Evolutionary conservation across 2,113 vertebrate genomes (phyloP).

Genomic region (Suricata suricatta): DNA sequence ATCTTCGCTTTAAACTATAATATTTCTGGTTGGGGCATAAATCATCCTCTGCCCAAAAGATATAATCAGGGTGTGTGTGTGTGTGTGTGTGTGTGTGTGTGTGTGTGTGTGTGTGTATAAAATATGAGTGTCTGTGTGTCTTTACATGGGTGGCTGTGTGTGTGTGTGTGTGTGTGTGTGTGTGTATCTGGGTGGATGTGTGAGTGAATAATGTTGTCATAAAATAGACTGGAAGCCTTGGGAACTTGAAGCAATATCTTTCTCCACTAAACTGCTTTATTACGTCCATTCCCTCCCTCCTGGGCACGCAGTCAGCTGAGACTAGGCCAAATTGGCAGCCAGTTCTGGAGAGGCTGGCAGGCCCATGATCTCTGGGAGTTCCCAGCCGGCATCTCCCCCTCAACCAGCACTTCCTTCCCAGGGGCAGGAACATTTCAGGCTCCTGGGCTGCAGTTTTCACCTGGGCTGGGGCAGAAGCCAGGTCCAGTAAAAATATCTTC

Average conservation of each 20-base stretch:
- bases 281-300: slow-evolving; percentile 90
- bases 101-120: background rate
- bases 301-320: slow-evolving; percentile 92
- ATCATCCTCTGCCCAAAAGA: background rate
- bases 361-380: slow-evolving; percentile 90
- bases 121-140: fast-evolving
- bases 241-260: slow-evolving; percentile 90
- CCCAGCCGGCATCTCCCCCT: slow-evolving; percentile 89
- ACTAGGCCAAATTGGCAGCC: slow-evolving; percentile 96
- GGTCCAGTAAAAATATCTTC: slow-evolving; percentile 92
- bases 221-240: slow-evolving; percentile 73
- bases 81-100: background rate
- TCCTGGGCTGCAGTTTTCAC: slow-evolving; percentile 87
- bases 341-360: slow-evolving; percentile 93
- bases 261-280: slow-evolving; percentile 94
- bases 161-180: fast-evolving
- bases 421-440: slow-evolving; percentile 91
- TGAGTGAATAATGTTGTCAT: slow-evolving; percentile 63
- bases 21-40: background rate
- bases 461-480: slow-evolving; percentile 90
- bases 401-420: slow-evolving; percentile 87
- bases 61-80: too few species aligned
- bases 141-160: fast-evolving
- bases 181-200: fast-evolving
- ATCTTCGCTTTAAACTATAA: background rate